These are phyloP conservation scores for Synchiropus splendidus DNA, from an alignment of 2,113 vertebrate species.

Conservation along the genomic window DNA sequence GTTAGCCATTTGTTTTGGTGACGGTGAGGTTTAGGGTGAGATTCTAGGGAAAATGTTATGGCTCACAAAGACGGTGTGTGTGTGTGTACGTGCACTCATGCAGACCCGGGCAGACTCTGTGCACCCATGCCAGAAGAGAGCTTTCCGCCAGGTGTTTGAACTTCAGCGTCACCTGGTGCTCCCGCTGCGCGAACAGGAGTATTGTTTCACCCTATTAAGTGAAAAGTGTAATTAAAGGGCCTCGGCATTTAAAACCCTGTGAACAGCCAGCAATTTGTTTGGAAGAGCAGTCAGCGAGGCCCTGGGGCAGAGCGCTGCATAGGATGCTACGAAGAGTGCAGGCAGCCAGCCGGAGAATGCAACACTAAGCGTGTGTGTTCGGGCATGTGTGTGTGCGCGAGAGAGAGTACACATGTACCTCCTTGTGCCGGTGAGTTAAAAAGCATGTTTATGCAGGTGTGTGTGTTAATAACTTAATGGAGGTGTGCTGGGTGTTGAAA, in stretches of 20 bases:
- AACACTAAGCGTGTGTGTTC: slow-evolving; percentile 21
- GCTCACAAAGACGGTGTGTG: too few relatives aligned
- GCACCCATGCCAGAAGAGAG: slow-evolving; percentile 27
- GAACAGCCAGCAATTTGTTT: slow-evolving; percentile 70
- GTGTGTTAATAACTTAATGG: slow-evolving; percentile 29
- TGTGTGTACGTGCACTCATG: slow-evolving; percentile 28
- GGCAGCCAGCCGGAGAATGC: slow-evolving; percentile 18
- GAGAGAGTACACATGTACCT: slow-evolving; percentile 1
- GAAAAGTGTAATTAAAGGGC: slow-evolving; percentile 69
- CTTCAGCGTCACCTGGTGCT: slow-evolving; percentile 59
- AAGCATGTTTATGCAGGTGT: slow-evolving; percentile 19
- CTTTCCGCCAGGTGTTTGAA: slow-evolving; percentile 58
- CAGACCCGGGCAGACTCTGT: too few relatives aligned
- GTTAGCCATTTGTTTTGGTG: too few relatives aligned
- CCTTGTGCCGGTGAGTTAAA: slow-evolving; percentile 16
- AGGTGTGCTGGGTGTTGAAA: slow-evolving; percentile 22
- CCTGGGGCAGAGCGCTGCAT: slow-evolving; percentile 51
- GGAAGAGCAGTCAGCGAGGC: slow-evolving; percentile 54
- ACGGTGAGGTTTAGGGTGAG: too few relatives aligned
- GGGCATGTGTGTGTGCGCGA: slow-evolving; percentile 8
- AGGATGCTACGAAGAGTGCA: slow-evolving; percentile 36
- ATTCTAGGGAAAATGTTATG: too few relatives aligned
- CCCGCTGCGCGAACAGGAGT: slow-evolving; percentile 56
- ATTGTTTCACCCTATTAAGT: slow-evolving; percentile 68
- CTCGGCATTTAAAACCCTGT: slow-evolving; percentile 56